A percentile compares a stretch with the other conserved stretches of the same genome.
phyloP scores from a whole-genome alignment of 2,797 vertebrate species.

The Pogonophryne albipinna region DNA sequence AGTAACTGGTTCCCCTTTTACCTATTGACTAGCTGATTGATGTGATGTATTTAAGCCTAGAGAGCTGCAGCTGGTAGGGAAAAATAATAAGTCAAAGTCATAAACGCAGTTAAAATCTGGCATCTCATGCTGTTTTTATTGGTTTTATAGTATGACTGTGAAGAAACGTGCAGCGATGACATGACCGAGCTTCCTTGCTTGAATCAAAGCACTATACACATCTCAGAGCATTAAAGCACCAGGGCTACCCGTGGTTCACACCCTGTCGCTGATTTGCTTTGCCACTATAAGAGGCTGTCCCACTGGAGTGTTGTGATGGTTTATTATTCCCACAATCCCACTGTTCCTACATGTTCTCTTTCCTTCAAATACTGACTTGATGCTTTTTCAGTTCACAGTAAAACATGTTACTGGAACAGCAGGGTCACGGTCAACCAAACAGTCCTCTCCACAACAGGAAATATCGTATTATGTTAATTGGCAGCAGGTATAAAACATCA shows the following conservation, averaged over 20 bases:
- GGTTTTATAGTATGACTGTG: neutral
- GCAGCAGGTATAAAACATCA: conserved; percentile 33
- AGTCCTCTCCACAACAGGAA: conserved; percentile 37
- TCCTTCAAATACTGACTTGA: neutral
- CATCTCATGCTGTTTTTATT: neutral
- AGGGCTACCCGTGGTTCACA: neutral
- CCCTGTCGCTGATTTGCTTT: neutral
- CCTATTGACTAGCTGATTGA: neutral
- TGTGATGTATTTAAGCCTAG: neutral
- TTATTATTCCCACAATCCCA: neutral
- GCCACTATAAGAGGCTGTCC: neutral
- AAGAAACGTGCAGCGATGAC: neutral
- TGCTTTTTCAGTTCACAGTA: neutral
- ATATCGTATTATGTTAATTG: conserved; percentile 37
- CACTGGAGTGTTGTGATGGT: neutral
- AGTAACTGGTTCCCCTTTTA: neutral
- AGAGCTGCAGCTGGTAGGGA: too few species aligned
- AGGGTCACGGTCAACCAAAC: neutral
- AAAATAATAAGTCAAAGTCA: too few species aligned
- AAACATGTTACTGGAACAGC: neutral
- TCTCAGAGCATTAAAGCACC: neutral
- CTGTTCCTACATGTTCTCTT: neutral
- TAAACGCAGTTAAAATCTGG: neutral
- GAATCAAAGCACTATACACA: neutral
- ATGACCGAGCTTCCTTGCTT: neutral